These are phyloP conservation scores for Steatocranus sp. DNA, from an alignment of 2,797 vertebrate species.

Conservation along the genomic window DNA sequence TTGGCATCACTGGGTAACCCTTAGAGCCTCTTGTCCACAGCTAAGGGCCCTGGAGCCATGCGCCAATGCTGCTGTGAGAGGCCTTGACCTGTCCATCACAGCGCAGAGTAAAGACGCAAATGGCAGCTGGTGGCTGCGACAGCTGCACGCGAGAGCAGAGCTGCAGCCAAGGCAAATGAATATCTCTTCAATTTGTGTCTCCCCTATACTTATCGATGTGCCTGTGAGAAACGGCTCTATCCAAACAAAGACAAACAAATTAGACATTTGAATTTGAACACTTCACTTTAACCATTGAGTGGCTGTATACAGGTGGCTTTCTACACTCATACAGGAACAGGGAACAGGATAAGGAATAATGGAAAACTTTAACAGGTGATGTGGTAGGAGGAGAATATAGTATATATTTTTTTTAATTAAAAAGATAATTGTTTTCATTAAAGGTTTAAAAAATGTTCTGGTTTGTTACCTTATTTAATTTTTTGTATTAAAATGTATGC, in stretches of 20 bases:
- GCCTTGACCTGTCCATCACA: conserved; percentile 36
- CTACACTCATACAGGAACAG: background rate
- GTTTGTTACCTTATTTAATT: background rate
- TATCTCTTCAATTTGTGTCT: conserved; percentile 51
- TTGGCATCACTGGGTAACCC: conserved; percentile 22
- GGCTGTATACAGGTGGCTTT: conserved; percentile 19
- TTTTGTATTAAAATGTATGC: background rate
- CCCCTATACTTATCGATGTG: conserved; percentile 30
- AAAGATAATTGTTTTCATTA: background rate
- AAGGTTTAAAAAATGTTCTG: background rate
- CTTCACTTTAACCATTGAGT: conserved; percentile 53
- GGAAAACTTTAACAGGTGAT: background rate
- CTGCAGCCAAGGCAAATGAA: conserved; percentile 71
- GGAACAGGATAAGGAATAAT: background rate
- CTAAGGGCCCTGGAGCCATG: conserved; percentile 51
- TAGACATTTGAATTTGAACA: conserved; percentile 73
- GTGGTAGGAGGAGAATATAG: background rate
- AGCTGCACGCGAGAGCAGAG: conserved; percentile 29
- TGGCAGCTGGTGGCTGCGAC: conserved; percentile 21
- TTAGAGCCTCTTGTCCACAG: background rate
- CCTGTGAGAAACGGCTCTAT: conserved; percentile 69
- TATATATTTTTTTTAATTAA: background rate
- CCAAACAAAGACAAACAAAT: conserved; percentile 79
- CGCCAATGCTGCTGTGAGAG: conserved; percentile 29
- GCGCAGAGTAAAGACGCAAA: conserved; percentile 41